phyloP scores from a whole-genome alignment of 2,113 vertebrate genomes.

The Nicator chloris region DNA sequence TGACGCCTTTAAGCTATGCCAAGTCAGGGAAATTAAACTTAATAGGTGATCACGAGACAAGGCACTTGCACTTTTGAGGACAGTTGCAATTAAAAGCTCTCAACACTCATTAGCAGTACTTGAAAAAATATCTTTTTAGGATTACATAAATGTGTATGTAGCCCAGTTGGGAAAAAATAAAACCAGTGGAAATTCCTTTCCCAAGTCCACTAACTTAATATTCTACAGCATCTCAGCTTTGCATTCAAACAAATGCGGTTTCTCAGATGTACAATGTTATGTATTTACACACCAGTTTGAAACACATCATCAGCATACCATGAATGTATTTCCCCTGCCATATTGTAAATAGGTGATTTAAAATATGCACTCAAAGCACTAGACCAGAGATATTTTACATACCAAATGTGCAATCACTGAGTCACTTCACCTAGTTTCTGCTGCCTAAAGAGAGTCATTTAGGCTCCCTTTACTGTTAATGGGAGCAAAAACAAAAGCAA shows the following conservation, averaged over 20 bases:
- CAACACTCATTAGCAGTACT: neutral
- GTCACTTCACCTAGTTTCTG: constrained; percentile 2
- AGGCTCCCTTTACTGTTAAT: neutral
- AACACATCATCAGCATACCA: neutral
- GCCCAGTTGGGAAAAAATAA: neutral
- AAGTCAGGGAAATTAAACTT: constrained; percentile 4
- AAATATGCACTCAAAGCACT: neutral
- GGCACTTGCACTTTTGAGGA: neutral
- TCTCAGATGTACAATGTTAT: neutral
- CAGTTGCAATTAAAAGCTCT: constrained; percentile 25
- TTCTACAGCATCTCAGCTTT: neutral
- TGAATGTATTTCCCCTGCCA: neutral
- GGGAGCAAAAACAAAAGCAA: neutral
- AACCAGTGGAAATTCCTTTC: neutral
- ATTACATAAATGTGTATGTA: neutral
- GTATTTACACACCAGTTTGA: neutral
- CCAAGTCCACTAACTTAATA: neutral
- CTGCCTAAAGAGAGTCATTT: neutral
- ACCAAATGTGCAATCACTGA: neutral
- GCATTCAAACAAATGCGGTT: neutral
- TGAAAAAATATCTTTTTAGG: neutral
- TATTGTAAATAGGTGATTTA: neutral
- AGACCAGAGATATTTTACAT: neutral
- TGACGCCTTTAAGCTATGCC: neutral
- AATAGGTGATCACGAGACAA: neutral